phyloP scores from a whole-genome alignment of 2,888 invertebrate species.

The Teinopalpus imperialis region DNA sequence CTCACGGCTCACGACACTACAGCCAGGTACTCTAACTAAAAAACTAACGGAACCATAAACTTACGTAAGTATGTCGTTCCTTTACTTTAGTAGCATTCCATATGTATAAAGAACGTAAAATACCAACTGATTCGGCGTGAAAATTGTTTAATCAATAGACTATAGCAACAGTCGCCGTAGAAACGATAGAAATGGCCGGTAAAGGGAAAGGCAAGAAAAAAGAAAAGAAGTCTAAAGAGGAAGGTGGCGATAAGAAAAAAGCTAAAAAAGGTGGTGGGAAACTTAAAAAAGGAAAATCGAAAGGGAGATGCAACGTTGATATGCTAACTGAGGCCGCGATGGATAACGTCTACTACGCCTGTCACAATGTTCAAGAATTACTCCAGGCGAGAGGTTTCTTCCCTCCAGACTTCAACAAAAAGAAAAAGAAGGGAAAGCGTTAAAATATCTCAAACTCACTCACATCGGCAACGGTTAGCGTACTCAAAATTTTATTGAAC shows the following conservation, averaged over 20 bases:
- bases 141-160: slow-evolving; percentile 35
- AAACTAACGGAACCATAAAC: too few relatives aligned
- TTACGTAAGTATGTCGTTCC: too few relatives aligned
- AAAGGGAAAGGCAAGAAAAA: slow-evolving; percentile 73
- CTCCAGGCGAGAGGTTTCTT: slow-evolving; percentile 93
- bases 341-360: slow-evolving; percentile 96
- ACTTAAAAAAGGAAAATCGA: slow-evolving; percentile 80
- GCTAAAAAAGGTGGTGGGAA: slow-evolving; percentile 70
- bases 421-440: slow-evolving; percentile 90
- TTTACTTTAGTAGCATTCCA: too few relatives aligned
- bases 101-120: too few relatives aligned
- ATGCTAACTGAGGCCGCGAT: slow-evolving; percentile 94
- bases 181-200: slow-evolving; percentile 48
- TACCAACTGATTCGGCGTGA: too few relatives aligned
- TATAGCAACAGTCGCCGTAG: slow-evolving; percentile 27
- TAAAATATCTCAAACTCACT: too few relatives aligned
- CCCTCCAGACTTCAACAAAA: slow-evolving; percentile 93
- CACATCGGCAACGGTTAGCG: too few relatives aligned
- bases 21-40: too few relatives aligned
- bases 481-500: too few relatives aligned
- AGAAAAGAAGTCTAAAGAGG: slow-evolving; percentile 77
- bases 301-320: slow-evolving; percentile 88
- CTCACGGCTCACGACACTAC: too few relatives aligned
- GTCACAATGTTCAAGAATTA: slow-evolving; percentile 95
- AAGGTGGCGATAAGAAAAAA: slow-evolving; percentile 69